phyloP scores from a whole-genome alignment of 1,140 invertebrate genomes.

The Phymorhynchus buccinoides region DNA sequence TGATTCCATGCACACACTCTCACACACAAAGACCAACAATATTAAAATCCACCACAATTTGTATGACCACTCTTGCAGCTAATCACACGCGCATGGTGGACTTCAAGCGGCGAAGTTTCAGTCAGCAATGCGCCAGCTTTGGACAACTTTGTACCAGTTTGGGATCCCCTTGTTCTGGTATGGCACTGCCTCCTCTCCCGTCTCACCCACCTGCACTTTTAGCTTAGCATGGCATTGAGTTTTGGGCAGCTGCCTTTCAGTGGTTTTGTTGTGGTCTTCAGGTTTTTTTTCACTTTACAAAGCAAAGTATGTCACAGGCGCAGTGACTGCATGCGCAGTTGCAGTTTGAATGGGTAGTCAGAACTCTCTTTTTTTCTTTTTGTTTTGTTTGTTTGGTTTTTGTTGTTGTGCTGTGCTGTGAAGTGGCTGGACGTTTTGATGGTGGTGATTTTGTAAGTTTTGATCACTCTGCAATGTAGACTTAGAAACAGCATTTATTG shows the following conservation, averaged over 20 bases:
- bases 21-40: no score
- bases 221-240: neutral
- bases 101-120: slow-evolving; percentile 37
- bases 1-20: no score
- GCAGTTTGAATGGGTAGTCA: no score
- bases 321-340: neutral
- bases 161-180: slow-evolving; percentile 38
- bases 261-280: neutral
- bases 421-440: neutral
- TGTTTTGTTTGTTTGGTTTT: neutral
- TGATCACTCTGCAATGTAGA: neutral
- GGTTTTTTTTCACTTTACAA: neutral
- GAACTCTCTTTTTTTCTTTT: no score
- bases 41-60: neutral
- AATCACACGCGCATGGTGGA: slow-evolving; percentile 28
- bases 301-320: neutral
- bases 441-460: neutral
- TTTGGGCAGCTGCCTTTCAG: neutral
- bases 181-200: neutral
- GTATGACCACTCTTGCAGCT: slow-evolving; percentile 27
- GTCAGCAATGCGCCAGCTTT: slow-evolving; percentile 40
- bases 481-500: no score
- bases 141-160: slow-evolving; percentile 40
- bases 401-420: slow-evolving; percentile 1
- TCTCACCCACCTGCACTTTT: neutral